Percentiles rank a stretch among this genome's conserved stretches.
phyloP scores from a whole-genome alignment of 1,140 invertebrate species.

The Monochamus saltuarius region DNA sequence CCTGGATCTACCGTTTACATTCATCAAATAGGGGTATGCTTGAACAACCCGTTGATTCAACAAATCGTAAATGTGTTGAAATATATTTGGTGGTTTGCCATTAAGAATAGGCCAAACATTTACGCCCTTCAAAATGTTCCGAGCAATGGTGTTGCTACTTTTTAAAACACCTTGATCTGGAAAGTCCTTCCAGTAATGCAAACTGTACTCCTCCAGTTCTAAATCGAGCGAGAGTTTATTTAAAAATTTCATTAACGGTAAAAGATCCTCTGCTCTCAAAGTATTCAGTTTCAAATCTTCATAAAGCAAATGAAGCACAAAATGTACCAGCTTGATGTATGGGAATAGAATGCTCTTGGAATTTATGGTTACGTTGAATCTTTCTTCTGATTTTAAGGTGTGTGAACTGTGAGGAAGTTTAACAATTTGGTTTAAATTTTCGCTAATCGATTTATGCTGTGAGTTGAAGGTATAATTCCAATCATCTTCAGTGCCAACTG shows the following conservation, averaged over 20 bases:
- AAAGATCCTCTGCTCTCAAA: conserved; percentile 67
- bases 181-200: conserved; percentile 87
- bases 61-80: conserved; percentile 67
- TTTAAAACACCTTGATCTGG: conserved; percentile 61
- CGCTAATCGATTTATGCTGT: conserved; percentile 46
- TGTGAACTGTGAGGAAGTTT: conserved; percentile 2
- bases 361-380: conserved; percentile 18
- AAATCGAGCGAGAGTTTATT: conserved; percentile 80
- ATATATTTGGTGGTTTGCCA: conserved; percentile 68
- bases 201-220: conserved; percentile 67
- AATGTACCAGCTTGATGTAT: conserved; percentile 73
- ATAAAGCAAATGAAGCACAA: conserved; percentile 83
- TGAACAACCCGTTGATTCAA: conserved; percentile 55
- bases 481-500: conserved; percentile 67
- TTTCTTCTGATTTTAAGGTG: not conserved
- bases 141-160: conserved; percentile 52
- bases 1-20: conserved; percentile 70
- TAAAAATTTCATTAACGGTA: conserved; percentile 70
- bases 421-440: conserved; percentile 7
- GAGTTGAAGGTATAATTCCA: conserved; percentile 74
- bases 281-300: conserved; percentile 87
- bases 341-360: conserved; percentile 68
- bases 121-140: conserved; percentile 62
- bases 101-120: conserved; percentile 63
- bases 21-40: conserved; percentile 69